These are phyloP conservation scores for Tinea trinotella DNA, from an alignment of 2,888 invertebrate species.

Conservation along the genomic window DNA sequence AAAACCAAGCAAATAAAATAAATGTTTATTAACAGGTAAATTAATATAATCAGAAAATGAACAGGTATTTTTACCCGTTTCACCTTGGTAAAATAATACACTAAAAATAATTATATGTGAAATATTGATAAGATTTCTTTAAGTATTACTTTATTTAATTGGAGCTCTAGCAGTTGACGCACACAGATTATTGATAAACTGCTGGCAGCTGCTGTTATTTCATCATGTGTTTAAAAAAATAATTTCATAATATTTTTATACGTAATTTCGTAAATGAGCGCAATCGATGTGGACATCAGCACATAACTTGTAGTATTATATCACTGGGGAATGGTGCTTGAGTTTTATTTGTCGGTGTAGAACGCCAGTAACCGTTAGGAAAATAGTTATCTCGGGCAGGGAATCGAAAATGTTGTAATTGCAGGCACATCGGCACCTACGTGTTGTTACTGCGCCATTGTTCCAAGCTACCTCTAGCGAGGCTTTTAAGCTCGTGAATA, in stretches of 20 bases:
- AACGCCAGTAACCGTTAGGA: constrained; percentile 20
- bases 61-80: too few relatives aligned
- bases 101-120: background rate
- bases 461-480: constrained; percentile 18
- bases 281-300: background rate
- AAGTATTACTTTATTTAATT: too few relatives aligned
- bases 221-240: background rate
- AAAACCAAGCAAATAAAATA: too few relatives aligned
- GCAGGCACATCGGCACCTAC: constrained; percentile 19
- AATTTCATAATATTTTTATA: background rate
- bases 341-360: constrained; percentile 20
- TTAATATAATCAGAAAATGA: too few relatives aligned
- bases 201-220: background rate
- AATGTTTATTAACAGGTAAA: too few relatives aligned
- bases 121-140: background rate
- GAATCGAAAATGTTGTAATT: constrained; percentile 24
- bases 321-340: constrained; percentile 17
- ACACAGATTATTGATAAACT: background rate
- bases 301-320: background rate
- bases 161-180: background rate
- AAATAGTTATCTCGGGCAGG: constrained; percentile 23
- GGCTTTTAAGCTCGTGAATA: constrained; percentile 43
- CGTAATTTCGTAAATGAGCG: background rate
- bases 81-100: constrained; percentile 6
- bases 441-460: constrained; percentile 20